Evolutionary conservation across 2,113 vertebrate species (phyloP), one percentile per base, ranked within the genome.

Genomic region (Prinia subflava): DNA sequence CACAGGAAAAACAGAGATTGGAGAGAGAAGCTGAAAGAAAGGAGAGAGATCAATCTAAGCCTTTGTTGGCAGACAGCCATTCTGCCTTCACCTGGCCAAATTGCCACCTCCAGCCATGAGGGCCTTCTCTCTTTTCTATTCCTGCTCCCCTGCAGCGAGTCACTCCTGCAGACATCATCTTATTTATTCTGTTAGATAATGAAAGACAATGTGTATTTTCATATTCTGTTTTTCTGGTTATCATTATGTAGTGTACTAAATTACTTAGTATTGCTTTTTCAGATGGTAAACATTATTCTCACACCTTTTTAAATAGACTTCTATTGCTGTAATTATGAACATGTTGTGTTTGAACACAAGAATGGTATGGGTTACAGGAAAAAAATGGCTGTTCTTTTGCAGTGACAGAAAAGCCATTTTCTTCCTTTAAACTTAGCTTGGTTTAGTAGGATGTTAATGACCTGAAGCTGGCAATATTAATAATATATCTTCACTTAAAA

Each of bases 281-380:
- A 55, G 42, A 39, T 86, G 77, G 63, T 69, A 90, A 93, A 92
- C 42, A 70, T 74, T 90, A 41, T 69, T 86, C 42, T 94, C 86
- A 80, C 83, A 90, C 89, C 80, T 95, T 92, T 80, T 83, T 2
- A 62, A 95, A 76, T 57, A 89, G 83, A 56, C 10, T 25, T 24
- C 28, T 93, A 60, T 49, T 83, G 44, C 63, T 76, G 49, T 90
- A 90, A 92, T 83, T 88, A 92, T 23, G 62, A 92, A 62, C 57
- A 57, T 52, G 42, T 44, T 95, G 76, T 92, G 76, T 93, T 93
- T 88, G 79, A 59, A 90, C 53, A 76, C 77, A 86, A 69, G 73
- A 62, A 33, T 23, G 8, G 11, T 53, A 69, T 70, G 59, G 74
- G 63, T 65, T 90, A 76, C 21, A 83, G 49, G 37, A 35, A 44